phyloP scores from a whole-genome alignment of 2,113 vertebrate species.

The Hemiprocne comata region DNA sequence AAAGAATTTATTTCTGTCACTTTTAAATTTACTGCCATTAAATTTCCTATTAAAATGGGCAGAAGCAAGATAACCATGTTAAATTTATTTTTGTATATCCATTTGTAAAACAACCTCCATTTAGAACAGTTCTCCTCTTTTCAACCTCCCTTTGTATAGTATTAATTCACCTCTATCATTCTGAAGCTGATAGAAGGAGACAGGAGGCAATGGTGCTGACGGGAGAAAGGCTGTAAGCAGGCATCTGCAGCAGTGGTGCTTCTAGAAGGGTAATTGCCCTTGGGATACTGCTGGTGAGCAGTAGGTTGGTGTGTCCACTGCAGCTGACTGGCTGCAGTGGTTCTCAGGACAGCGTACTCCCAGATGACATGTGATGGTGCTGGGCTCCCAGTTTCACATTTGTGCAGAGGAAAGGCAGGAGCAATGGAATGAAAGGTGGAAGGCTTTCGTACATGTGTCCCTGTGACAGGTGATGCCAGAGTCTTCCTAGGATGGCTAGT shows the following conservation, averaged over 20 bases:
- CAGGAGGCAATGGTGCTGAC: background rate
- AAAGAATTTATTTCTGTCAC: background rate
- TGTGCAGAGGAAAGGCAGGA: background rate
- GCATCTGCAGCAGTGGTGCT: background rate
- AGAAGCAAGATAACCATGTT: background rate
- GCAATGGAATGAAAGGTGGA: background rate
- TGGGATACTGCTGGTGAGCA: background rate
- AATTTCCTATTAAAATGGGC: background rate
- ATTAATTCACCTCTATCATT: slow-evolving; percentile 11
- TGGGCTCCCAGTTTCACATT: background rate
- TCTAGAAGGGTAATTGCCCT: background rate
- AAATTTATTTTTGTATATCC: background rate
- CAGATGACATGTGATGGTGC: background rate
- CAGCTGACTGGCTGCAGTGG: background rate
- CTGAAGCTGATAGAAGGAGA: background rate
- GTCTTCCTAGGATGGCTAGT: background rate
- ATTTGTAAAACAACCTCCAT: background rate
- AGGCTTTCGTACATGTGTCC: background rate
- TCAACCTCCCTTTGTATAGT: background rate
- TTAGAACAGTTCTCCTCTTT: background rate
- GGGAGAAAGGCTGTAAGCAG: background rate
- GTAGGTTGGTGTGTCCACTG: background rate
- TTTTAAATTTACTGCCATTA: slow-evolving; percentile 21
- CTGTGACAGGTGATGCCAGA: background rate
- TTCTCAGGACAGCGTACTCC: background rate